phyloP scores from a whole-genome alignment of 2,113 vertebrate species.

The Muntiacus muntjak region DNA sequence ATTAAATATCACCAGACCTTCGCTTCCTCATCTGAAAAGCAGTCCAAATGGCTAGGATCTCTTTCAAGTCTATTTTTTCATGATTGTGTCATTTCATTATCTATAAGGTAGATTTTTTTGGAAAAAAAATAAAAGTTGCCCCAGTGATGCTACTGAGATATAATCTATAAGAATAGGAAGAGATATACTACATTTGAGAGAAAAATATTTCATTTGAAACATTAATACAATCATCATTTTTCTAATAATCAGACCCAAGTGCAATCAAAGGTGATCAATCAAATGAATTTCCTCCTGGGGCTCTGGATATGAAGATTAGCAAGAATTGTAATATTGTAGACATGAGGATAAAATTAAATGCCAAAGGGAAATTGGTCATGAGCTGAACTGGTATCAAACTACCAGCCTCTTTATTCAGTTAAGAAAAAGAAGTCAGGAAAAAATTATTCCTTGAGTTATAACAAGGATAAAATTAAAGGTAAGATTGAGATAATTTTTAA shows the following conservation, averaged over 20 bases:
- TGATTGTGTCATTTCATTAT: not conserved
- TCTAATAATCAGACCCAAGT: not conserved
- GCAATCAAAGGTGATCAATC: not conserved
- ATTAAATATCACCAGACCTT: not conserved
- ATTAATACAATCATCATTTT: not conserved
- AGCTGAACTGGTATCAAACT: not conserved
- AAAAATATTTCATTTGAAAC: not conserved
- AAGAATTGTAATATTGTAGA: not conserved
- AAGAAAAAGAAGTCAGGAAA: not conserved
- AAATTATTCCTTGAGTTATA: not conserved
- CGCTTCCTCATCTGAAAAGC: not conserved
- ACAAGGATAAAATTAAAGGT: not conserved
- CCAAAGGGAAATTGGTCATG: not conserved
- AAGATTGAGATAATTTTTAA: not conserved
- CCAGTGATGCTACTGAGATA: not conserved
- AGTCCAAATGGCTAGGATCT: not conserved
- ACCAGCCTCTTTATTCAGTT: not conserved
- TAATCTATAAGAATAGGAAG: not conserved
- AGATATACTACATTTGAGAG: not conserved
- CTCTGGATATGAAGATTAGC: not conserved
- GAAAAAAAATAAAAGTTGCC: not conserved
- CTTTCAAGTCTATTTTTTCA: not conserved
- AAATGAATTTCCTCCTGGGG: not conserved
- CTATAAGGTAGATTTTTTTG: not conserved
- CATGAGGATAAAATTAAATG: not conserved